Base-by-base conservation (phyloP, 2,113 vertebrate species). In the Heterotilapia buettikoferi region DNA sequence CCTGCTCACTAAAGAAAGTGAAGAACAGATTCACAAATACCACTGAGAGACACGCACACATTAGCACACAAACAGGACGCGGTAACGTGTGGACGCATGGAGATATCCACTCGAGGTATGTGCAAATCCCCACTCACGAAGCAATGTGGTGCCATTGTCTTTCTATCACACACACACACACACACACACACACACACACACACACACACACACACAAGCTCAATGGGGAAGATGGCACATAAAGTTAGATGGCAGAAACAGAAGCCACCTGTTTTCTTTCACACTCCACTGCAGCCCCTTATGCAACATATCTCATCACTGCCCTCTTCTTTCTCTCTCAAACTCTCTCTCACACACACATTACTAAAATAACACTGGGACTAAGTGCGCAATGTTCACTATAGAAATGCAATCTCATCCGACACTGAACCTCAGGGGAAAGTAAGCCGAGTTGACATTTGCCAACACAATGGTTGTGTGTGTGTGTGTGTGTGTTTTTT, bases 241-340 rank as follows among this genome's bases (percentile, higher is more conserved):
- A 91, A 93, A 92, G 89, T 90, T 94, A 78, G 78, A 93, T 94
- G 94, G 93, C 93, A 93, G 93, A 93, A 94, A 90, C 82, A n/a
- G 87, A 85, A 93, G 96, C 96, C 96, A 97, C 96, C 96, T 97
- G 96, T 95, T 97, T 94, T 88, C 92, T 95, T 94, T 93, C 94
- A 96, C 94, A 96, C 95, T 95, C 82, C 92, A 90, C 86, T 94
- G 93, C 94, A 89, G 87, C 84, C 83, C 90, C 94, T 96, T 95
- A 93, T 92, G 94, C 91, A 96, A 96, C 92, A 89, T 85, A 92
- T 94, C 94, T 93, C 92, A 89, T 94, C 90, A 83, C 91, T 84
- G 90, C 83, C 84, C 76, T 76, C 86, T 57, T 82, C 54, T 47
- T 36, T 24, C 84, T 78, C 82, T 82, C 40, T 40, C 45, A 80